Percentiles rank a stretch among this genome's conserved stretches.
Evolutionary conservation across 1,140 invertebrate genomes (phyloP).

Genomic region (Diorhabda elongata): DNA sequence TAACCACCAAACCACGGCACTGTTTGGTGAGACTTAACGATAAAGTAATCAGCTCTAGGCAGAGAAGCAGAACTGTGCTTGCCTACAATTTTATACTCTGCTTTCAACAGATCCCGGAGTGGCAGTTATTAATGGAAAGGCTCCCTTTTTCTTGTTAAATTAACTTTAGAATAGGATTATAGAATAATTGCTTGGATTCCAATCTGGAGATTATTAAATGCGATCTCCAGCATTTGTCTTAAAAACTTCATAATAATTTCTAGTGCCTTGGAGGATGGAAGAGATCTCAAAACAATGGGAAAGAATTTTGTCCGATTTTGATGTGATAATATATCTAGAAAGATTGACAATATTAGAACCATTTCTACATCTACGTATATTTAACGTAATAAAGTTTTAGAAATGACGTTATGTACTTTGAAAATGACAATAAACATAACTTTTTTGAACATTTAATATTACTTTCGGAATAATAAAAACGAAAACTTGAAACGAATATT

Average conservation of each 20-base stretch:
- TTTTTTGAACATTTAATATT: too few species aligned
- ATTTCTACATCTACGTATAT: too few species aligned
- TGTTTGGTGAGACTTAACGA: background rate
- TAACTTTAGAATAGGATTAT: slow-evolving; percentile 3
- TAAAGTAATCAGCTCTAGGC: background rate
- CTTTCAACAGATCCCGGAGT: background rate
- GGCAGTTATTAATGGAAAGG: background rate
- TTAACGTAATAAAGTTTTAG: too few species aligned
- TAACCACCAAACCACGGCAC: too few species aligned
- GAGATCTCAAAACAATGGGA: background rate
- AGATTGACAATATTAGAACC: too few species aligned
- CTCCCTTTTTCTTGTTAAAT: slow-evolving; percentile 1
- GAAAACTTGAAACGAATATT: too few species aligned
- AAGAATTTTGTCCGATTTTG: too few species aligned
- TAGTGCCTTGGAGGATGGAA: background rate
- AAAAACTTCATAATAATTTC: slow-evolving; percentile 1
- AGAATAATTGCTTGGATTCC: background rate
- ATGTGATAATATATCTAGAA: too few species aligned
- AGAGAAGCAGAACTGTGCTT: background rate
- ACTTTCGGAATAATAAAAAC: too few species aligned
- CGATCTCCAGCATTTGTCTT: background rate
- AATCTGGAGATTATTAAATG: background rate
- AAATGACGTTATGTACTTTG: too few species aligned
- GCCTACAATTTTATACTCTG: background rate
- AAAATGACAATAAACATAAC: too few species aligned